Evolutionary conservation across 53 echinoderm and acorn worm genomes (phyloP).

Genomic region (Apostichopus leukothele): DNA sequence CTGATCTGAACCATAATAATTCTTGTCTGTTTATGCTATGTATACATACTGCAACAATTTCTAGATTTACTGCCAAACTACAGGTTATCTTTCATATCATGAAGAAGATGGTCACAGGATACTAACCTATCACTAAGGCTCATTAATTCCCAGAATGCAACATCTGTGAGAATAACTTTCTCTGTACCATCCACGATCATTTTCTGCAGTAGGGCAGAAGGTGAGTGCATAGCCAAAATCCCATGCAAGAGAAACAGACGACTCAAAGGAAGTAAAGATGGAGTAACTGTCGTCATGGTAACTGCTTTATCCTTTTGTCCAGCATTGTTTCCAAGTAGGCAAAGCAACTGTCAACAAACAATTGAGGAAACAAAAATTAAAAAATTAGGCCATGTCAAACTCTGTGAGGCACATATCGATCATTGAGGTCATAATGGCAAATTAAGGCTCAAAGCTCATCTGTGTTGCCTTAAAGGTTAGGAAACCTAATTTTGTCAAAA

Average conservation of each 20-base stretch:
- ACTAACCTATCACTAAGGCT: constrained; percentile 59
- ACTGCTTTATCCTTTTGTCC: not conserved
- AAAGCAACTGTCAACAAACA: not conserved
- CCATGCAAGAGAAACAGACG: constrained; percentile 79
- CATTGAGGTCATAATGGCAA: too few species aligned
- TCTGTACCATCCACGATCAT: constrained; percentile 8
- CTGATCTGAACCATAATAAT: too few species aligned
- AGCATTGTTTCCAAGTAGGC: not conserved
- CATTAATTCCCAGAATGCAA: constrained; percentile 70
- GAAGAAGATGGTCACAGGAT: not conserved
- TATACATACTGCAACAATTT: too few species aligned
- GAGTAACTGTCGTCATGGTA: not conserved
- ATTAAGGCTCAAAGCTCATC: too few species aligned
- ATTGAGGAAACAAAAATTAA: not conserved
- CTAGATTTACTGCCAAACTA: too few species aligned
- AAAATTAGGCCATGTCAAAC: too few species aligned
- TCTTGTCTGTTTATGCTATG: too few species aligned
- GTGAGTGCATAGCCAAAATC: constrained; percentile 71
- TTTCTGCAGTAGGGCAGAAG: constrained; percentile 46
- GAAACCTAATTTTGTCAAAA: not conserved
- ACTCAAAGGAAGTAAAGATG: constrained; percentile 2
- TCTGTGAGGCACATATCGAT: too few species aligned
- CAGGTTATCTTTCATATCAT: too few species aligned
- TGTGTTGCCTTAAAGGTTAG: not conserved
- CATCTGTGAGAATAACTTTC: constrained; percentile 57